Conservation (phyloP, 2,797 vertebrate genomes). For the Trachops cirrhosus region DNA sequence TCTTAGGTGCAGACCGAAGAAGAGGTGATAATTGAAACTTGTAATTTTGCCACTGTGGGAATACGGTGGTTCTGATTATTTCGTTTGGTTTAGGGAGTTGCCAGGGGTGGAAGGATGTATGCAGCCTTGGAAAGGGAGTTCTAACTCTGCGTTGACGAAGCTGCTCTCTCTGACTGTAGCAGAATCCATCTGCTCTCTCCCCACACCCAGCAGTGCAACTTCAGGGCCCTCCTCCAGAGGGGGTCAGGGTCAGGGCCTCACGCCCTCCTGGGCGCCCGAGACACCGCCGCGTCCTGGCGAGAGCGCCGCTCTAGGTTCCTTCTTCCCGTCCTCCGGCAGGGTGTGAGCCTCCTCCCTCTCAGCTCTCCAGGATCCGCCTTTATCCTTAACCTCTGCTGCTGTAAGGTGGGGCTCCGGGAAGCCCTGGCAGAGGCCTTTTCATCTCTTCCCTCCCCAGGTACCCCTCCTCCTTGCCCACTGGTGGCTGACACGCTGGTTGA, state of each 20-base stretch:
- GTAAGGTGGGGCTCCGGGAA: neutral
- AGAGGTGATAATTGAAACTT: neutral
- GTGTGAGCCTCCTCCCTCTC: neutral
- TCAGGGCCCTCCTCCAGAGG: neutral
- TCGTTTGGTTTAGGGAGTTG: neutral
- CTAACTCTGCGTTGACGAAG: neutral
- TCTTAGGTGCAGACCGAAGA: neutral
- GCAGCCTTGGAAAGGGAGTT: neutral
- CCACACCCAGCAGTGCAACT: neutral
- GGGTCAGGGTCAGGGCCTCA: neutral
- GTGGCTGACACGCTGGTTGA: neutral
- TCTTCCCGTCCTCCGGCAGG: neutral
- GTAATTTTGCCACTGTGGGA: neutral
- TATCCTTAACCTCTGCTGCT: neutral
- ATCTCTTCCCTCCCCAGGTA: neutral
- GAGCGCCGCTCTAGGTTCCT: neutral
- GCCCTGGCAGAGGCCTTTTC: neutral
- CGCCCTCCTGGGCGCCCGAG: neutral
- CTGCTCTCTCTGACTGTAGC: neutral
- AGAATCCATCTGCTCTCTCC: neutral
- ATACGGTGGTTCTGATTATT: neutral
- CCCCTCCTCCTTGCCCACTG: neutral
- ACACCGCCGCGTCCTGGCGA: rapidly evolving
- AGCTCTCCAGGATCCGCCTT: neutral
- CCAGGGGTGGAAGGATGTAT: too few species aligned